Conservation (phyloP, 64 coral and sea anemone genomes). For the Hydrozoanthus tunicans region DNA sequence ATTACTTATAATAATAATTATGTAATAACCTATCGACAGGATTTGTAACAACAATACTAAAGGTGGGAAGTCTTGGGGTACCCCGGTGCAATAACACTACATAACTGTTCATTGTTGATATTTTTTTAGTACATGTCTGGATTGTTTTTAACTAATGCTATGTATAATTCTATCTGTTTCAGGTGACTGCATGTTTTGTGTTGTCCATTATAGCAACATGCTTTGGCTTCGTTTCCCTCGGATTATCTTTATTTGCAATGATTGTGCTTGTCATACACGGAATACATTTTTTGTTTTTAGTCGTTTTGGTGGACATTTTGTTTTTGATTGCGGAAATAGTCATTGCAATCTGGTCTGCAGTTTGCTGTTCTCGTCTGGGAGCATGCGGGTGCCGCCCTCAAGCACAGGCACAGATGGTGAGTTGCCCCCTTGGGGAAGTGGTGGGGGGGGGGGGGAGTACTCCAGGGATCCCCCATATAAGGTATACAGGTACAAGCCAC, state of each 20-base stretch:
- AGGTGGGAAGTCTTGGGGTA: too few species aligned
- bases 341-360: slow-evolving; percentile 6
- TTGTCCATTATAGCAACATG: slow-evolving; percentile 16
- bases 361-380: slow-evolving; percentile 7
- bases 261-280: neutral
- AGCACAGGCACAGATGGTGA: neutral
- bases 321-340: neutral
- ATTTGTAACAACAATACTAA: too few species aligned
- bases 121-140: too few species aligned
- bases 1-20: too few species aligned
- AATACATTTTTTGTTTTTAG: neutral
- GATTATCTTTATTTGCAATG: neutral
- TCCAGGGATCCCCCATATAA: too few species aligned
- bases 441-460: too few species aligned
- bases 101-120: too few species aligned
- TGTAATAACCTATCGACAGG: too few species aligned
- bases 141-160: neutral
- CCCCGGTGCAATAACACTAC: too few species aligned
- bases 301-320: neutral
- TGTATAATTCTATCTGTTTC: neutral
- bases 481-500: too few species aligned
- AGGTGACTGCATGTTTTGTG: slow-evolving; percentile 29
- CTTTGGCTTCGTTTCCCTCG: neutral
- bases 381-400: slow-evolving; percentile 12
- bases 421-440: neutral